Conservation (phyloP, 2,113 vertebrate species). For the Sakesphorus luctuosus region DNA sequence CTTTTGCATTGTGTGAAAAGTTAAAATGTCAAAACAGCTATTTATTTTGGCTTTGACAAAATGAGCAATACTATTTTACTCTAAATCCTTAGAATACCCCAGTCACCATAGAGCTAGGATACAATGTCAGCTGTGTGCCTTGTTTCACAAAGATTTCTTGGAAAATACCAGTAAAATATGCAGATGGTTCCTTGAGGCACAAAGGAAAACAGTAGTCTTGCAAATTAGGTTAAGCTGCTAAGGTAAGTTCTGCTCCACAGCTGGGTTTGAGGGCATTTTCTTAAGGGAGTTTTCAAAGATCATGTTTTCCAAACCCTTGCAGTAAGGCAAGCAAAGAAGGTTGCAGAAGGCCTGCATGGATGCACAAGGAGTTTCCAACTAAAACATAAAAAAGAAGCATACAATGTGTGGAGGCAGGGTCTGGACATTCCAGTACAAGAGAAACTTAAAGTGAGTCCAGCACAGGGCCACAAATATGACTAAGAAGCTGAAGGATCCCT, state of each 20-base stretch:
- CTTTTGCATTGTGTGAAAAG: not conserved
- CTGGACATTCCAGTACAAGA: not conserved
- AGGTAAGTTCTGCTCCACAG: not conserved
- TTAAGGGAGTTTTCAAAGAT: not conserved
- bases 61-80: not conserved
- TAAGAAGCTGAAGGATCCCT: not conserved
- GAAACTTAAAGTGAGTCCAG: not conserved
- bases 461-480: not conserved
- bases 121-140: not conserved
- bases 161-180: not conserved
- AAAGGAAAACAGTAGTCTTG: not conserved
- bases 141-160: not conserved
- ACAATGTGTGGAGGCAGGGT: rapidly evolving
- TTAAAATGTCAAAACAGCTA: not conserved
- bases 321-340: not conserved
- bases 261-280: not conserved
- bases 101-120: not conserved
- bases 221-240: not conserved
- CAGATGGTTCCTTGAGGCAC: not conserved
- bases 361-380: not conserved
- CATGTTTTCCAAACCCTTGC: not conserved
- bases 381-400: not conserved
- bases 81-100: not conserved
- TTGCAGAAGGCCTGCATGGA: not conserved
- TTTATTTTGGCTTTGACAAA: not conserved